phyloP scores from a whole-genome alignment of 2,113 vertebrate genomes.

The Calidris pugnax region DNA sequence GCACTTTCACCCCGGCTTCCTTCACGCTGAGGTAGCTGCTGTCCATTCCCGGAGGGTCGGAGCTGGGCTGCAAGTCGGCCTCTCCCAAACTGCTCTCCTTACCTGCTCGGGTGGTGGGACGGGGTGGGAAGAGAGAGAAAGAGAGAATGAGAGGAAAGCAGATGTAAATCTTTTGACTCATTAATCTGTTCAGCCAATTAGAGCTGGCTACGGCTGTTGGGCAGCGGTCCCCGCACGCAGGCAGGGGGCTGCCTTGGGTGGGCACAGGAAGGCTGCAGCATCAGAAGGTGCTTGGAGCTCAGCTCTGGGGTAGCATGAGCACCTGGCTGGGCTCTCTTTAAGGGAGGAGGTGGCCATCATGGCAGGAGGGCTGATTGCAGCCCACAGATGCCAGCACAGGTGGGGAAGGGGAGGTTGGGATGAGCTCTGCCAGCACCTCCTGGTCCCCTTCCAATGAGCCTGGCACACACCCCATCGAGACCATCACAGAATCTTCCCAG shows the following conservation, averaged over 20 bases:
- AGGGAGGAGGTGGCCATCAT: background rate
- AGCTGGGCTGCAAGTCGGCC: conserved; percentile 83
- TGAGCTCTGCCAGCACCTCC: background rate
- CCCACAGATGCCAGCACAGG: background rate
- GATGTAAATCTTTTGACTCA: background rate
- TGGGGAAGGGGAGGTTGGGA: background rate
- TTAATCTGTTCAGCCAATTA: background rate
- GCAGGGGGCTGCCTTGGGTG: background rate
- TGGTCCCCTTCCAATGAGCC: background rate
- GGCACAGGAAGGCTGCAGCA: background rate
- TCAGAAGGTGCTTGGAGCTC: background rate
- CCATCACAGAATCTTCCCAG: too few relatives aligned
- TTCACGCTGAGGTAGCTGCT: conserved; percentile 91
- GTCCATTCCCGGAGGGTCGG: conserved; percentile 90
- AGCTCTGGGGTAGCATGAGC: rapidly evolving
- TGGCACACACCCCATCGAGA: background rate
- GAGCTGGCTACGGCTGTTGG: too few relatives aligned
- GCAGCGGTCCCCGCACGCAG: background rate
- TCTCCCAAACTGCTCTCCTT: conserved; percentile 90
- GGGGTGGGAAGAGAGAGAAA: background rate
- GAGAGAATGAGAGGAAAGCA: background rate
- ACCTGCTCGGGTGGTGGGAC: conserved; percentile 66
- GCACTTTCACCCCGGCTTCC: conserved; percentile 81
- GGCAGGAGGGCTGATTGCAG: background rate
- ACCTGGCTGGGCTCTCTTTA: background rate